These are phyloP conservation scores for Leptinotarsa texana DNA, from an alignment of 1,140 invertebrate species.

Conservation along the genomic window DNA sequence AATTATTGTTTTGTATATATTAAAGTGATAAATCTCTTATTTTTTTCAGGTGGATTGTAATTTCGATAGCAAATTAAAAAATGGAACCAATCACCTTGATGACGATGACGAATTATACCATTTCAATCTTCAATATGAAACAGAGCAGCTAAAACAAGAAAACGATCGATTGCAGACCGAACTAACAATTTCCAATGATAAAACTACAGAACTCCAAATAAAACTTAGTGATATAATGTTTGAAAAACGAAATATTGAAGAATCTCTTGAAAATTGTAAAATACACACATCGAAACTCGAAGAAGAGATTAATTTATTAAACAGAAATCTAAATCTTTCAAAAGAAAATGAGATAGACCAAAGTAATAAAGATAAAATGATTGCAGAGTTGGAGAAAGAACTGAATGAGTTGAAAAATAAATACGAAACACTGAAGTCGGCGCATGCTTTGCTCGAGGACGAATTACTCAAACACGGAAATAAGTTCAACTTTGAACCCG, in stretches of 20 bases:
- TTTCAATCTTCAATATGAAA: conserved; percentile 7
- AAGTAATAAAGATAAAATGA: not conserved
- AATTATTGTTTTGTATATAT: too few species aligned
- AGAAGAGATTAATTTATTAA: not conserved
- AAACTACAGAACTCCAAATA: conserved; percentile 1
- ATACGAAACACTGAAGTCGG: not conserved
- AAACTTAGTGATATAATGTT: not conserved
- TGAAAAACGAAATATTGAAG: not conserved
- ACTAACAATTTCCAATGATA: not conserved
- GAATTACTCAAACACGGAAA: not conserved
- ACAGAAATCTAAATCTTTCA: not conserved
- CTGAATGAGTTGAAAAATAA: conserved; percentile 6
- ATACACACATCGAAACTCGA: not conserved
- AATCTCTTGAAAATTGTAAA: not conserved
- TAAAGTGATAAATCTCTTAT: not conserved
- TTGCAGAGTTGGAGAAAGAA: not conserved
- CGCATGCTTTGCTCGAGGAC: not conserved
- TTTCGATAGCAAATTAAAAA: conserved; percentile 5
- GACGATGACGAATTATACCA: conserved; percentile 9
- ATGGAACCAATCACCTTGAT: not conserved
- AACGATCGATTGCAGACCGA: conserved; percentile 1
- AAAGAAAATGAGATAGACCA: not conserved
- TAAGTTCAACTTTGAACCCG: conserved; percentile 20
- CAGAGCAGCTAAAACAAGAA: conserved; percentile 15
- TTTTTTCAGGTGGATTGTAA: conserved; percentile 12